Conservation (phyloP, 2,888 invertebrate species). For the Nemoura dubitans region DNA sequence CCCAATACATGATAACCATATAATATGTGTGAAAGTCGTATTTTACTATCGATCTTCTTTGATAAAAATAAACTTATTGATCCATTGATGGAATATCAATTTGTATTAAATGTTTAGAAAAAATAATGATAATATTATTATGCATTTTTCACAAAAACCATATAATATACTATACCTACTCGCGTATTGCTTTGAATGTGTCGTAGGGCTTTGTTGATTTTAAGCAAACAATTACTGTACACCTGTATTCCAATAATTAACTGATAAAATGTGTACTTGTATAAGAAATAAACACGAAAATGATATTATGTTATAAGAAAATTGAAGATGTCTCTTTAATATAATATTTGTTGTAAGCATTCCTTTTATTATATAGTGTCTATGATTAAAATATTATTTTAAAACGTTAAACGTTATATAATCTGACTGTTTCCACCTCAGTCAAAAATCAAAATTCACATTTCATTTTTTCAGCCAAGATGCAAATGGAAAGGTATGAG, state of each 20-base stretch:
- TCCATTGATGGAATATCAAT: background rate
- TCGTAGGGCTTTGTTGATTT: background rate
- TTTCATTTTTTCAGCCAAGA: no score
- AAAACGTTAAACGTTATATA: no score
- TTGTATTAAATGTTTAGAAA: constrained; percentile 5
- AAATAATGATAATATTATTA: background rate
- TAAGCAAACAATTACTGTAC: background rate
- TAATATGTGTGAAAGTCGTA: constrained; percentile 1
- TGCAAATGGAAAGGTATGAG: no score
- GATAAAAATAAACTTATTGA: background rate
- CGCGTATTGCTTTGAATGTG: background rate
- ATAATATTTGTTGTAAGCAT: no score
- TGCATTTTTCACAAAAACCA: background rate
- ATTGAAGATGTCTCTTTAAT: background rate
- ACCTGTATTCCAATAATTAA: constrained; percentile 7
- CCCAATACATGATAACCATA: background rate
- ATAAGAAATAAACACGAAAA: background rate
- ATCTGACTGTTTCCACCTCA: no score
- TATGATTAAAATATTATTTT: no score
- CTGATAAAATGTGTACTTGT: background rate
- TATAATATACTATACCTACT: background rate
- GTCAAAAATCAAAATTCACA: no score
- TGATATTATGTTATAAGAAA: background rate
- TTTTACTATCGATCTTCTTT: constrained; percentile 12
- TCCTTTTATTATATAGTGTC: no score